Evolutionary conservation across 1,140 invertebrate species (phyloP).

Genomic region (Gonioctena quinquepunctata): DNA sequence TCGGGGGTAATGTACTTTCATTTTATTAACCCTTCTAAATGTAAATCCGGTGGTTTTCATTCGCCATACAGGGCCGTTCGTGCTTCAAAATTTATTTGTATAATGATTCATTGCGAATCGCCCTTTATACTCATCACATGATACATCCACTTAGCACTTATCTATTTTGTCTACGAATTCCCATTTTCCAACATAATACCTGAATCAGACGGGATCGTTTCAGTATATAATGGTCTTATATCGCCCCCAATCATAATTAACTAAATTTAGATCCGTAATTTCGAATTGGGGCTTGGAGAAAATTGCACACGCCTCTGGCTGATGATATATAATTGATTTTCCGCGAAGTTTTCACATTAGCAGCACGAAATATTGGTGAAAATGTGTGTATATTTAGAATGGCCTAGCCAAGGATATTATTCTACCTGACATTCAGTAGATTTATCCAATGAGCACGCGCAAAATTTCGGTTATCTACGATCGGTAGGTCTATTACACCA

Average conservation of each 20-base stretch:
- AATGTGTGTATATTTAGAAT: too few species aligned
- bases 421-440: too few species aligned
- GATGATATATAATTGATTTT: background rate
- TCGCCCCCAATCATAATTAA: background rate
- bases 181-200: background rate
- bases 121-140: background rate
- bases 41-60: too few species aligned
- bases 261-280: background rate
- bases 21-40: background rate
- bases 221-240: background rate
- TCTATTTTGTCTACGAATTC: too few species aligned
- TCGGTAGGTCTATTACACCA: too few species aligned
- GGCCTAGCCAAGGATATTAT: too few species aligned
- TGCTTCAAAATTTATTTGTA: too few species aligned
- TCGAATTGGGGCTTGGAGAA: background rate
- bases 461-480: too few species aligned
- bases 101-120: too few species aligned
- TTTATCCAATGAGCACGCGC: too few species aligned
- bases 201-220: background rate
- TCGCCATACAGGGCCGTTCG: too few species aligned
- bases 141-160: background rate
- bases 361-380: background rate
- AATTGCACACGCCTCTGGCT: background rate
- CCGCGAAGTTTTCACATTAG: background rate
- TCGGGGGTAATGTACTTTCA: background rate